Evolutionary conservation across 2,888 invertebrate genomes (phyloP), one percentile per base, ranked within the genome.

Genomic region (Melanophora roralis): DNA sequence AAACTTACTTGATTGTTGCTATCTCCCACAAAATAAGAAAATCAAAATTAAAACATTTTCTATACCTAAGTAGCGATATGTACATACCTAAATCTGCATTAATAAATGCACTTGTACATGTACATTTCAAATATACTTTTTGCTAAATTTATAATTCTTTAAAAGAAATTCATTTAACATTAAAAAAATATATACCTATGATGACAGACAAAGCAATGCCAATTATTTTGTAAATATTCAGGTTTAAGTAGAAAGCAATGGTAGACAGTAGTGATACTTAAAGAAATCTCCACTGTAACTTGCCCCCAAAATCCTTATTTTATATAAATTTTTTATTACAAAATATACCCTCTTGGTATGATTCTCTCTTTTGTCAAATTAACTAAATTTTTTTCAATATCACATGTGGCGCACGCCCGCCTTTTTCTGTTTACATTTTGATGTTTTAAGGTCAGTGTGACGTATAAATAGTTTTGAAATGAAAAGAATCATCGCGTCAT

Each of bases 401-500:
- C 53, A 34, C 60, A 68, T 68, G 62, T 43, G 62, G 72, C 36
- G 23, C 68, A 51, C 51, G 27, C 57, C 45, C 19, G 36, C 2
- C 21, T 38, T 32, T 47, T 73, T 57, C 36, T 64, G 45, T 5
- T 67, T 11, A 11, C 14, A 49, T 36, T 53, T 45, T 27, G 34
- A 36, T 69, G 34, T 74, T n/a, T n/a, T 51, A 36, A 74, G 59
- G 74, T 59, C 32, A 65, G 59, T 69, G 40, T 79, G 69, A 74
- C 69, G 68, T 73, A 12, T 47, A 64, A 45, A 68, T 62, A 55
- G 62, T 64, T 78, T 74, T 74, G 69, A 78, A 74, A 74, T 65
- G 34, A 65, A 51, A 47, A 5, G 14, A 23, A 47, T 68, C 53
- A 64, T 64, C 51, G 53, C 43, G 45, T 64, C 62, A 64, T 72